phyloP scores from a whole-genome alignment of 2,113 vertebrate genomes.

The Macquaria australasica region DNA sequence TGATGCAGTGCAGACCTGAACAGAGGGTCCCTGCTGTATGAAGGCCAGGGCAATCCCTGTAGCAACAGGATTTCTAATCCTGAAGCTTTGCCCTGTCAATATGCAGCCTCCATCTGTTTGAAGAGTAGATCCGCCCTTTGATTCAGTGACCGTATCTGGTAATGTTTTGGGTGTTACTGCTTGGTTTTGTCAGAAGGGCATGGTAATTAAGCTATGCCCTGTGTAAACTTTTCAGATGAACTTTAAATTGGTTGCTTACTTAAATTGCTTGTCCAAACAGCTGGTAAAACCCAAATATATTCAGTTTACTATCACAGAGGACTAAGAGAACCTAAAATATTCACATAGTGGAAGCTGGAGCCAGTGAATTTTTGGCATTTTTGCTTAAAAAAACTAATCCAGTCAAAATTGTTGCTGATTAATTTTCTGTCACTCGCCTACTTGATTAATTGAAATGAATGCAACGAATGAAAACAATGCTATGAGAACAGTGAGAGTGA shows the following conservation, averaged over 20 bases:
- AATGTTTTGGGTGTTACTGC: constrained; percentile 2
- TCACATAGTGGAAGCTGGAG: background rate
- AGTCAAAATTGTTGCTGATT: background rate
- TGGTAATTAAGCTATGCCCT: constrained; percentile 12
- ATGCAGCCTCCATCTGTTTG: constrained; percentile 30
- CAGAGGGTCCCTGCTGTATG: constrained; percentile 50
- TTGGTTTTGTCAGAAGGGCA: constrained; percentile 23
- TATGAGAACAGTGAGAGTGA: background rate
- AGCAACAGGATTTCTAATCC: constrained; percentile 57
- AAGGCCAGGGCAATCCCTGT: constrained; percentile 67
- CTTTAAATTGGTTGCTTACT: background rate
- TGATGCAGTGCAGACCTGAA: constrained; percentile 69
- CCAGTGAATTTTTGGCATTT: background rate
- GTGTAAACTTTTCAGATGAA: constrained; percentile 1
- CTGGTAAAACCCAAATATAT: background rate
- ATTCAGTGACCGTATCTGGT: constrained; percentile 36
- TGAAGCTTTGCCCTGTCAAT: constrained; percentile 48
- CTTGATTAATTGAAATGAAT: background rate
- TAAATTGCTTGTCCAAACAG: background rate
- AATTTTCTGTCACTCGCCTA: background rate
- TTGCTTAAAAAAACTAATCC: background rate
- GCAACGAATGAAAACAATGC: background rate
- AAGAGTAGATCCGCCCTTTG: constrained; percentile 44
- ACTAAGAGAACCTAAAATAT: background rate
- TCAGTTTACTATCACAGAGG: background rate